Conservation (phyloP, 2,888 invertebrate genomes). For the Xylota sylvarum region DNA sequence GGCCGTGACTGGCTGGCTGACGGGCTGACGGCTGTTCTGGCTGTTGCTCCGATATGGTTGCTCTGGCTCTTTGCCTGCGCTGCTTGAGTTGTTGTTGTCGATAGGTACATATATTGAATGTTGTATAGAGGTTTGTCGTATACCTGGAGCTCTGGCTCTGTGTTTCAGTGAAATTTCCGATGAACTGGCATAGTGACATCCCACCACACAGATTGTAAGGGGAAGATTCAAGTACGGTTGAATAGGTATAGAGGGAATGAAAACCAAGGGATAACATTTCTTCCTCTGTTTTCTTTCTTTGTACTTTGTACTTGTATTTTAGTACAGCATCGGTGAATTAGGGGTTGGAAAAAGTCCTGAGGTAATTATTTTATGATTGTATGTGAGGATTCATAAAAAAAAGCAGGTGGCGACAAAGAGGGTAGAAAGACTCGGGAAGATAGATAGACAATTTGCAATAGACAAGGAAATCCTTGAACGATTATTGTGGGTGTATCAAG, state of each 20-base stretch:
- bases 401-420: not conserved
- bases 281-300: slow-evolving; percentile 18
- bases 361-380: slow-evolving; percentile 7
- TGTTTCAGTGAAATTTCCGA: slow-evolving; percentile 67
- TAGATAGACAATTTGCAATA: slow-evolving; percentile 1
- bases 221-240: slow-evolving; percentile 53
- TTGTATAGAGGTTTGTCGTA: slow-evolving; percentile 48
- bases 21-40: slow-evolving; percentile 60
- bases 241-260: slow-evolving; percentile 63
- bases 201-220: slow-evolving; percentile 35
- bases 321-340: slow-evolving; percentile 10
- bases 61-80: slow-evolving; percentile 48
- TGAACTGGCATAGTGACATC: slow-evolving; percentile 58
- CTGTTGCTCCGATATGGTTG: slow-evolving; percentile 37
- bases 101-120: slow-evolving; percentile 25
- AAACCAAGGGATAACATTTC: slow-evolving; percentile 63
- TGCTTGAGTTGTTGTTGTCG: slow-evolving; percentile 48
- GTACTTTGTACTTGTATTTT: slow-evolving; percentile 20
- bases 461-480: slow-evolving; percentile 42
- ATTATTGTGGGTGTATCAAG: slow-evolving; percentile 21
- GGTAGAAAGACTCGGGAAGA: slow-evolving; percentile 6
- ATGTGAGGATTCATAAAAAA: slow-evolving; percentile 13
- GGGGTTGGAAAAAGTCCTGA: slow-evolving; percentile 62
- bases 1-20: slow-evolving; percentile 64
- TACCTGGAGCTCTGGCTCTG: slow-evolving; percentile 41